Percentiles rank a stretch among this genome's conserved stretches.
Conservation (phyloP, 2,888 invertebrate genomes). For the Thecocarcelia acutangulata region DNA sequence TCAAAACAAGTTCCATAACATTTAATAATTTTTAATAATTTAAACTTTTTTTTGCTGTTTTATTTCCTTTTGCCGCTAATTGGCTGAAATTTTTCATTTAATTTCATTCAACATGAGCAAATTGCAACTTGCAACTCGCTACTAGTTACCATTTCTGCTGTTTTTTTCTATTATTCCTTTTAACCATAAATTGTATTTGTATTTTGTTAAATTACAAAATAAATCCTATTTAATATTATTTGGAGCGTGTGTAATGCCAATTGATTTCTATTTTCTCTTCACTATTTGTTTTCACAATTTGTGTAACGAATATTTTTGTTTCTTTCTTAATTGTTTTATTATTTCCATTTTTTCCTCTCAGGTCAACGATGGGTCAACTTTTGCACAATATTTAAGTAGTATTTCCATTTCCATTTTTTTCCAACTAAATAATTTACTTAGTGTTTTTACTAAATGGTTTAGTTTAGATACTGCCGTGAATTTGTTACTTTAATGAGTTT, state of each 20-base stretch:
- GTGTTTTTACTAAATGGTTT: slow-evolving; percentile 14
- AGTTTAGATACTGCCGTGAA: not conserved
- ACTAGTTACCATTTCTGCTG: slow-evolving; percentile 15
- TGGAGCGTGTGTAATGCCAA: slow-evolving; percentile 60
- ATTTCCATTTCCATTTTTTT: not conserved
- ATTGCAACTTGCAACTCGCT: not conserved
- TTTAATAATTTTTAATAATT: slow-evolving; percentile 29
- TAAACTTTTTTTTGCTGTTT: slow-evolving; percentile 31
- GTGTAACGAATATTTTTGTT: slow-evolving; percentile 6
- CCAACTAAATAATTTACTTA: not conserved
- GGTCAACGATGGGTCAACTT: slow-evolving; percentile 43
- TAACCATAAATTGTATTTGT: slow-evolving; percentile 20
- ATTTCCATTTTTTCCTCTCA: slow-evolving; percentile 11
- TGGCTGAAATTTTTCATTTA: slow-evolving; percentile 52
- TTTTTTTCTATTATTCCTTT: not conserved
- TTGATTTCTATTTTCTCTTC: slow-evolving; percentile 44
- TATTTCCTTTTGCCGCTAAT: slow-evolving; percentile 52
- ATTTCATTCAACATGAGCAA: slow-evolving; percentile 52
- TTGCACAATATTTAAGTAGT: not conserved
- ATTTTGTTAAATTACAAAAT: slow-evolving; percentile 7
- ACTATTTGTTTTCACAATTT: slow-evolving; percentile 14
- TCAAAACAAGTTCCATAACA: slow-evolving; percentile 11
- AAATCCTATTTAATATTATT: slow-evolving; percentile 62
- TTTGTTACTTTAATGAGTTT: slow-evolving; percentile 27
- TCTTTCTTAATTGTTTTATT: slow-evolving; percentile 33